Conservation (phyloP, 2,797 vertebrate species). For the Spheniscus humboldti region DNA sequence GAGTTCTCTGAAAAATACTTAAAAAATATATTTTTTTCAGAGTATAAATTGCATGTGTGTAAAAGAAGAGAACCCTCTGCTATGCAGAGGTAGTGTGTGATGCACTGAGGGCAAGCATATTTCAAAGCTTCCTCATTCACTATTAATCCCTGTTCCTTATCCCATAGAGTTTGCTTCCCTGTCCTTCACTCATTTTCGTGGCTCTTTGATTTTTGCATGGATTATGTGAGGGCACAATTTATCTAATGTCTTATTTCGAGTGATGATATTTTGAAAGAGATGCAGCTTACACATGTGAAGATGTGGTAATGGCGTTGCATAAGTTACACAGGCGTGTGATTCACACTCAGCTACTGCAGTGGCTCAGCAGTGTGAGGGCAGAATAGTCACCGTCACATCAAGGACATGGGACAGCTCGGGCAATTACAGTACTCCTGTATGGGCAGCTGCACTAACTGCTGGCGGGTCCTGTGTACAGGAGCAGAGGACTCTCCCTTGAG, state of each 20-base stretch:
- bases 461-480: background rate
- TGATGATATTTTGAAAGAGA: background rate
- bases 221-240: background rate
- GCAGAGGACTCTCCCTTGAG: background rate
- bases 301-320: rapidly evolving
- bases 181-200: background rate
- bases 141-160: background rate
- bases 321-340: background rate
- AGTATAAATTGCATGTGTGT: background rate
- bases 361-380: background rate
- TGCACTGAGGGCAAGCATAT: background rate
- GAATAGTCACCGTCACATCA: background rate
- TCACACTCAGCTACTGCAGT: background rate
- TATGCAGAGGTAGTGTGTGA: background rate
- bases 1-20: background rate
- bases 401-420: background rate
- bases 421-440: background rate
- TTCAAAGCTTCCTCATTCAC: background rate
- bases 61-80: background rate
- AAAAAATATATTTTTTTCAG: background rate
- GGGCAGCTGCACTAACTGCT: background rate
- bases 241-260: background rate
- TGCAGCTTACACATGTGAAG: background rate
- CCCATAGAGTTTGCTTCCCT: background rate
- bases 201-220: background rate